Conservation (phyloP, 2,797 vertebrate species). For the Anableps anableps region DNA sequence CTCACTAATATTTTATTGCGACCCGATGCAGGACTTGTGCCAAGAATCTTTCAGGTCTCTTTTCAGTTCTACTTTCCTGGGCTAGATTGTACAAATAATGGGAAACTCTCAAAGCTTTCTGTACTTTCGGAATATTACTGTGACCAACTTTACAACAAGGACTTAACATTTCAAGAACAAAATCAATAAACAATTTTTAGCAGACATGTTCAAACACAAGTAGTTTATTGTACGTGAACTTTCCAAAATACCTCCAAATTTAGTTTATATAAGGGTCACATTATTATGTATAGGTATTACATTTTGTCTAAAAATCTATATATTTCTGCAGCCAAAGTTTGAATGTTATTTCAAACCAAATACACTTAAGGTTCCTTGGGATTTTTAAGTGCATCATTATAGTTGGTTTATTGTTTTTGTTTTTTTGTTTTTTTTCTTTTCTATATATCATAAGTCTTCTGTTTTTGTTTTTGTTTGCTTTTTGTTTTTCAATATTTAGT, state of each 20-base stretch:
- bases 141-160: background rate
- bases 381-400: too few relatives aligned
- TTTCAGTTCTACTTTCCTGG: background rate
- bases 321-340: background rate
- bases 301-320: background rate
- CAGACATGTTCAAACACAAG: background rate
- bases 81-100: background rate
- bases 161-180: background rate
- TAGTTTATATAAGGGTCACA: background rate
- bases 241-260: background rate
- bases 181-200: background rate
- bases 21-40: background rate
- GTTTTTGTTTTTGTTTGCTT: background rate
- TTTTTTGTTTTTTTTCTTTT: too few relatives aligned
- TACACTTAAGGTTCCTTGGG: too few relatives aligned
- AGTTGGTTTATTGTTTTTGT: too few relatives aligned
- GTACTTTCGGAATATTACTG: background rate
- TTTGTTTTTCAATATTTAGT: background rate
- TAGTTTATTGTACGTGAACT: background rate
- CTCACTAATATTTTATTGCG: background rate
- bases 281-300: background rate
- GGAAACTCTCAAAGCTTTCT: background rate
- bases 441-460: too few relatives aligned
- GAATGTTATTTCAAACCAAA: too few relatives aligned
- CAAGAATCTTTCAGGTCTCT: background rate